Evolutionary conservation across 1,140 invertebrate species (phyloP).

Genomic region (Pentalonia nigronervosa): DNA sequence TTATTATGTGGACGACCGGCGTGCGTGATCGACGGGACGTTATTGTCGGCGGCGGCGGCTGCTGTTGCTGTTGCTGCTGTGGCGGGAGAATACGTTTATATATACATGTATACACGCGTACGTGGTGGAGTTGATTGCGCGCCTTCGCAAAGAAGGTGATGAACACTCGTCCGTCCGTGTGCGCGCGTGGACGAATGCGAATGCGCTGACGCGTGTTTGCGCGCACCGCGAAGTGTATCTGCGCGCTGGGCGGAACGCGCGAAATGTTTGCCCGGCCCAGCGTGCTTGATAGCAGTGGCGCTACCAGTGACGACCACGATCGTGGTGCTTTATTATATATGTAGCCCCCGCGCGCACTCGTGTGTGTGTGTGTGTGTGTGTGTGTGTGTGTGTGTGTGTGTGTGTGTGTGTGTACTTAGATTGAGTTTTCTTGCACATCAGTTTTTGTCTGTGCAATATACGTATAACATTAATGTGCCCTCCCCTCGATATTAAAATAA

Average conservation of each 20-base stretch:
- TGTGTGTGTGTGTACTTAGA: no score
- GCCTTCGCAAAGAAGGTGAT: constrained; percentile 15
- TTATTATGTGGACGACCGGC: constrained; percentile 14
- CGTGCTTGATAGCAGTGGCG: not conserved
- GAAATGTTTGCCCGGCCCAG: constrained; percentile 41
- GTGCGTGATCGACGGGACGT: constrained; percentile 32
- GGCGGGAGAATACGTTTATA: not conserved
- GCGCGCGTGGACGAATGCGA: not conserved
- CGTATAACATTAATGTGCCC: no score
- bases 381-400: no score
- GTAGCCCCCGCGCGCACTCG: not conserved
- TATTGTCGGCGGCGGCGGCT: constrained; percentile 23
- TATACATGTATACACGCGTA: not conserved
- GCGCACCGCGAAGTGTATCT: not conserved
- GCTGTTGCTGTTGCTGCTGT: not conserved
- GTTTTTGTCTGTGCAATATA: not conserved
- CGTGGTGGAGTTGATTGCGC: not conserved
- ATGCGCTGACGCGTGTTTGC: not conserved
- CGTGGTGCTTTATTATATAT: not conserved
- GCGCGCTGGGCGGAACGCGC: constrained; percentile 41
- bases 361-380: no score
- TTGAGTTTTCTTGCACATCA: not conserved
- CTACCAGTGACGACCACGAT: not conserved
- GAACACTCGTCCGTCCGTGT: not conserved
- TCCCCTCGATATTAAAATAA: no score